A percentile compares a stretch with the other conserved stretches of the same genome.
Conservation (phyloP, 2,113 vertebrate species). For the Pseudorasbora parva region DNA sequence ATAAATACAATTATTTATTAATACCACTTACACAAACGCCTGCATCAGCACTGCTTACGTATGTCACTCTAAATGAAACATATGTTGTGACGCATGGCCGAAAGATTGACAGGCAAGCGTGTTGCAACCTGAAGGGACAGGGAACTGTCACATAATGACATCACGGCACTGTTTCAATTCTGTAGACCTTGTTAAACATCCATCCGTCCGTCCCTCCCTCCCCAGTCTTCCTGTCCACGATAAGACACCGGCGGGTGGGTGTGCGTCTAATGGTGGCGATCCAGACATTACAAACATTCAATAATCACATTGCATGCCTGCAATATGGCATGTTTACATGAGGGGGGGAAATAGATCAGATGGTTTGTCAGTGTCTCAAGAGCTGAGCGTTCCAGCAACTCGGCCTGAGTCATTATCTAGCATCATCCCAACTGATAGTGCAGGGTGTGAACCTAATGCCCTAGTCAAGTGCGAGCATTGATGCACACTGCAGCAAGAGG, state of each 20-base stretch:
- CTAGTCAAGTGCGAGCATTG: conserved; percentile 52
- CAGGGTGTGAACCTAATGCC: conserved; percentile 40
- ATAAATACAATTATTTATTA: background rate
- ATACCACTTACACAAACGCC: background rate
- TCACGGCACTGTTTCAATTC: background rate
- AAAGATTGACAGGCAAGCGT: background rate
- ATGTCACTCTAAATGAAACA: background rate
- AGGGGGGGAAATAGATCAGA: background rate
- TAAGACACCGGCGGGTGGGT: background rate
- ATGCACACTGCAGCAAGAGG: conserved; percentile 58
- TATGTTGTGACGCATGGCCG: background rate
- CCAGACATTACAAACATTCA: background rate
- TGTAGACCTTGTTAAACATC: background rate
- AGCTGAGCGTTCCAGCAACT: background rate
- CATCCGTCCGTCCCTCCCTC: background rate
- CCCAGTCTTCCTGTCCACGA: background rate
- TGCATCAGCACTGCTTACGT: background rate
- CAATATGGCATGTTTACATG: conserved; percentile 16
- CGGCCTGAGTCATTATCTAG: conserved; percentile 42
- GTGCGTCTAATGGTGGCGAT: background rate
- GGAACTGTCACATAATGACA: background rate
- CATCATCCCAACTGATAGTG: conserved; percentile 42
- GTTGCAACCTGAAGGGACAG: background rate
- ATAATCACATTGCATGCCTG: conserved; percentile 23
- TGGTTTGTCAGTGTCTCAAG: conserved; percentile 18